These are phyloP conservation scores for Tenebrosternarchus preto DNA, from an alignment of 2,113 vertebrate genomes.

Conservation along the genomic window DNA sequence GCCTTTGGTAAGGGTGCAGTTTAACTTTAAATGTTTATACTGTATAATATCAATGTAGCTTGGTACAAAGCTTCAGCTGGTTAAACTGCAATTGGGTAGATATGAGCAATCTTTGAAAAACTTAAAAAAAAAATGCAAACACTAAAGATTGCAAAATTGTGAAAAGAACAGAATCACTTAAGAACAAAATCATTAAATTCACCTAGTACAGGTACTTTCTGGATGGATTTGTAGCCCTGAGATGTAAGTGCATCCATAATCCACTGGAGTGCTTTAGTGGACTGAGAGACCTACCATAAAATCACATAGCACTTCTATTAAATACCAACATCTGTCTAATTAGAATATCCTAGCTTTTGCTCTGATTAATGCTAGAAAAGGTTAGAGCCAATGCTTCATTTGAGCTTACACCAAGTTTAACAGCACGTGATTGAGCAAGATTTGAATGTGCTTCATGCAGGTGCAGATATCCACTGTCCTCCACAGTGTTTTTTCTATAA, in stretches of 20 bases:
- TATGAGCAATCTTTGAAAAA: no score
- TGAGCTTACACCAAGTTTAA: no score
- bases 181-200: slow-evolving; percentile 50
- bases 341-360: background rate
- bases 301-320: slow-evolving; percentile 3
- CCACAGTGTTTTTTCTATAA: background rate
- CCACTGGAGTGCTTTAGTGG: slow-evolving; percentile 79
- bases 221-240: slow-evolving; percentile 67
- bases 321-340: background rate
- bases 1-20: background rate
- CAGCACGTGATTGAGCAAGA: no score
- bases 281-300: slow-evolving; percentile 76
- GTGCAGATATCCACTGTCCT: background rate
- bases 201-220: slow-evolving; percentile 70
- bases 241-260: slow-evolving; percentile 79
- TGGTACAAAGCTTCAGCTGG: background rate
- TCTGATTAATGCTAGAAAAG: no score
- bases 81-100: no score
- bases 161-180: background rate
- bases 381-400: no score
- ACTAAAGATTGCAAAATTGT: background rate
- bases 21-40: background rate
- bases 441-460: background rate
- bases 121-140: background rate
- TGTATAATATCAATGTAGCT: background rate